phyloP scores from a whole-genome alignment of 2,113 vertebrate species.

The Fukomys damarensis region DNA sequence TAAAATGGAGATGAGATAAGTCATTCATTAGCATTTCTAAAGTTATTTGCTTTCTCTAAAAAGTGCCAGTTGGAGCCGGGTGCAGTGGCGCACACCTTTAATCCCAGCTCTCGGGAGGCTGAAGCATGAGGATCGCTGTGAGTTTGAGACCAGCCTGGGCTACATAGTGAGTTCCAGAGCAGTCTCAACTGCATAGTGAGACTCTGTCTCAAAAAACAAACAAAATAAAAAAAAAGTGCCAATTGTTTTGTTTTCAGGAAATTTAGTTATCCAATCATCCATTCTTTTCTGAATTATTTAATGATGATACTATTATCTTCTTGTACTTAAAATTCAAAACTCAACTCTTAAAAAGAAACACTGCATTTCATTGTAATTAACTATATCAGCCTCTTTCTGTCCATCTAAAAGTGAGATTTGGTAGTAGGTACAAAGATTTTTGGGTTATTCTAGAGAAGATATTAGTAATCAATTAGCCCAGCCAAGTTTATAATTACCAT shows the following conservation, averaged over 20 bases:
- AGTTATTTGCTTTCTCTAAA: background rate
- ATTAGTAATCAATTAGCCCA: slow-evolving; percentile 13
- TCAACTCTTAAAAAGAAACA: slow-evolving; percentile 25
- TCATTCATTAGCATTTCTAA: background rate
- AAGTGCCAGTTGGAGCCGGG: background rate
- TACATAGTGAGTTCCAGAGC: no score
- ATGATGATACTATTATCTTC: background rate
- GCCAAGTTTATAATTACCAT: slow-evolving; percentile 46
- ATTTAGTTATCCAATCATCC: slow-evolving; percentile 1
- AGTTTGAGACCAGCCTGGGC: no score
- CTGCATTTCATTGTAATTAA: slow-evolving; percentile 13
- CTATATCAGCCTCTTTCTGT: background rate
- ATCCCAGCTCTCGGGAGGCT: no score
- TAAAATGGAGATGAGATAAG: slow-evolving; percentile 19
- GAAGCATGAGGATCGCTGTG: no score
- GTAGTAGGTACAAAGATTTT: slow-evolving; percentile 2
- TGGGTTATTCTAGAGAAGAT: background rate
- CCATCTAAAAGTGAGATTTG: slow-evolving; percentile 13
- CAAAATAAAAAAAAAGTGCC: background rate
- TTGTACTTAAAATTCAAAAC: slow-evolving; percentile 57
- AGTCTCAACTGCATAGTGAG: no score
- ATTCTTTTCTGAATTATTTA: slow-evolving; percentile 1
- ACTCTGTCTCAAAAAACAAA: no score
- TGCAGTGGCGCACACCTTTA: no score
- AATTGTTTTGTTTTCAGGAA: slow-evolving; percentile 42